Evolutionary conservation across 2,797 vertebrate species (phyloP), one percentile per base, ranked within the genome.

Genomic region (Anas georgica): DNA sequence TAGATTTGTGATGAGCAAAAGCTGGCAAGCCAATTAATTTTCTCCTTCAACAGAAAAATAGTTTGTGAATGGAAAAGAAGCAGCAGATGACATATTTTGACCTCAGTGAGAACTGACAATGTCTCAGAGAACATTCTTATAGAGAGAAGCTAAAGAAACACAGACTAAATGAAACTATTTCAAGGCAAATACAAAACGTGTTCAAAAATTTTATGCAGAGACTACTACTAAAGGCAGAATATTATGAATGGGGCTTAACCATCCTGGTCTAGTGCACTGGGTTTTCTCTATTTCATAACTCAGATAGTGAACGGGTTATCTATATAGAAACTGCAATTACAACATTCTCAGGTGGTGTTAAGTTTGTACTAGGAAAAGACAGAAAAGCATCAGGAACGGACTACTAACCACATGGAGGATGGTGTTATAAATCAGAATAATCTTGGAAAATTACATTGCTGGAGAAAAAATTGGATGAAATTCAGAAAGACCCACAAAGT

Each of bases 121-220:
- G 17, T 22, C 50, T 43, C 31, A 78, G 8, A 35, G 31, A n/a
- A 66, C 39, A 55, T 52, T 43, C 31, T 90, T 70, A 87, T 45
- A 89, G 70, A 64, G 90, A 87, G 58, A 64, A 95, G 29, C 26
- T 80, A 78, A 90, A 74, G 84, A 86, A 93, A 93, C 46, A 87
- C 69, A 70, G 63, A 68, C 23, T 35, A 78, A 74, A 91, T 87
- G 67, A 72, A 91, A 69, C 45, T 91, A 48, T 72, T 91, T 90
- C 68, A 86, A 78, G 62, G 41, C 9, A 78, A 90, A 93, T 62
- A 78, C 6, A 90, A 90, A 86, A 83, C 33, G 12, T 39, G 22
- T 75, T 90, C 25, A 83, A 86, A 93, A 76, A 37, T 45, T 54
- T 50, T 13, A 68, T 29, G 12, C 5, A 83, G 22, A 54, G 3